A percentile compares a stretch with the other conserved stretches of the same genome.
Evolutionary conservation across 2,113 vertebrate species (phyloP).

Genomic region (Dromaius novaehollandiae): DNA sequence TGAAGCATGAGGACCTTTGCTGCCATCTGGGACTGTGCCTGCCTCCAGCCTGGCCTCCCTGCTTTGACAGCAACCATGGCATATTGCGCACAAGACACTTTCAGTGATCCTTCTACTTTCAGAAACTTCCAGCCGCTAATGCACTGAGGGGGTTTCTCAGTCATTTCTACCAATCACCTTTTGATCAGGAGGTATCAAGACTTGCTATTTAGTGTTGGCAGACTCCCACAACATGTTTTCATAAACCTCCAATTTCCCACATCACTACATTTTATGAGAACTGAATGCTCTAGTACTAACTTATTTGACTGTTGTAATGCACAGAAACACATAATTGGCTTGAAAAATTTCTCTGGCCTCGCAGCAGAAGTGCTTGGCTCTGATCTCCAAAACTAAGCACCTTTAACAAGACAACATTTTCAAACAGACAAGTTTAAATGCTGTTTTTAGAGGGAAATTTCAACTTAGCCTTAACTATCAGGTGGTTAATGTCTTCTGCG

Average conservation of each 20-base stretch:
- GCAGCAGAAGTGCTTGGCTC: neutral
- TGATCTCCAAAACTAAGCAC: neutral
- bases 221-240: neutral
- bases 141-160: neutral
- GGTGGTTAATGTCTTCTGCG: neutral
- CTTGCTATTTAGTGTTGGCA: neutral
- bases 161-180: accelerated
- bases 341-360: neutral
- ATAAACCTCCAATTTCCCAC: neutral
- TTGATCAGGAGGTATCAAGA: neutral
- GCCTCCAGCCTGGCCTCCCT: neutral
- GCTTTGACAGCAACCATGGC: neutral
- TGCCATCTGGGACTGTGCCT: neutral
- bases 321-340: neutral
- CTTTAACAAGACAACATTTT: accelerated
- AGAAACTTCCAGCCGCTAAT: neutral
- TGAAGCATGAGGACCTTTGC: neutral
- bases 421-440: neutral
- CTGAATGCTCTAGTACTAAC: neutral
- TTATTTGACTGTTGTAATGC: neutral
- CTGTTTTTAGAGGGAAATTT: neutral
- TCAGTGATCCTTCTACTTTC: neutral
- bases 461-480: neutral
- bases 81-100: neutral
- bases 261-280: neutral